Conservation (phyloP, 2,113 vertebrate genomes). For the Glareola pratincola region DNA sequence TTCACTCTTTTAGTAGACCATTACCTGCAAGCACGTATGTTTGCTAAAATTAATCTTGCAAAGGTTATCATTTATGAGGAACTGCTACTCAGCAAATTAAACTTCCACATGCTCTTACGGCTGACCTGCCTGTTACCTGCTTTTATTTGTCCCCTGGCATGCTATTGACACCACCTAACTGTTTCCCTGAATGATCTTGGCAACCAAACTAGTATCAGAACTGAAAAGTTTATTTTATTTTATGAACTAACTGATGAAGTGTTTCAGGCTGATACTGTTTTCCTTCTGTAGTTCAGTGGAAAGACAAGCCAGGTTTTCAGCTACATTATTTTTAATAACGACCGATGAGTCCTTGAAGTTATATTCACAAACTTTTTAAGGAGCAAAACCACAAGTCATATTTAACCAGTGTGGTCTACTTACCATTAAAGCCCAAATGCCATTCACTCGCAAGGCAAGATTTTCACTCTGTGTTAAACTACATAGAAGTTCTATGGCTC, state of each 20-base stretch:
- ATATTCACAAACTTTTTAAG: neutral
- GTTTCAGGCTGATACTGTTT: neutral
- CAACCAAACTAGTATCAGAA: neutral
- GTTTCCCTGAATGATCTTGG: neutral
- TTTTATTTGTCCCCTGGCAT: neutral
- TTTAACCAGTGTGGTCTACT: conserved; percentile 25
- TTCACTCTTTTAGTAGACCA: neutral
- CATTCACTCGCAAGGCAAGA: conserved; percentile 93
- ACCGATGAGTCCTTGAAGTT: neutral
- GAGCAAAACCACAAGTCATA: neutral
- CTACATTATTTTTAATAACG: neutral
- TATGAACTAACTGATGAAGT: neutral
- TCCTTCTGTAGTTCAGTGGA: neutral
- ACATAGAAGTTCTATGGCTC: conserved; percentile 96
- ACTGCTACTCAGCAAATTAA: neutral
- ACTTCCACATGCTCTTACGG: neutral
- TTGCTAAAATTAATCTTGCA: neutral
- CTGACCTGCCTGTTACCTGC: neutral
- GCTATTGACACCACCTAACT: neutral
- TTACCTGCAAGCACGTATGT: neutral
- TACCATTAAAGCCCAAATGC: conserved; percentile 99
- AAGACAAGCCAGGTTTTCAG: neutral
- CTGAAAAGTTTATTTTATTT: neutral
- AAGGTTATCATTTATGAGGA: neutral
- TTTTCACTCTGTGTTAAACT: conserved; percentile 97